Evolutionary conservation across 2,888 invertebrate genomes (phyloP), one percentile per base, ranked within the genome.

Genomic region (Eudemis profundana): DNA sequence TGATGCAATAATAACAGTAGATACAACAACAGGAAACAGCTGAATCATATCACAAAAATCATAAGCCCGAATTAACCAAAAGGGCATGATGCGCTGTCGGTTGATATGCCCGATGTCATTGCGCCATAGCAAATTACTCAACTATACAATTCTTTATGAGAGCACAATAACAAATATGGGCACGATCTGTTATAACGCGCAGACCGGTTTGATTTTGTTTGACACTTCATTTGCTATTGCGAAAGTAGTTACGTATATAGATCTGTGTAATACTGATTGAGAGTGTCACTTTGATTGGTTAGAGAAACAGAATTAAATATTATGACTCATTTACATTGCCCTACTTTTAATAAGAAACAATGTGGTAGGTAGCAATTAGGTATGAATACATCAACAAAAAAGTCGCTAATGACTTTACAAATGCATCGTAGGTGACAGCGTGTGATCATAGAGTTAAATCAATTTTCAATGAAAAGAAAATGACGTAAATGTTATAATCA

Each of bases 111-210:
- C 70, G 66, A 76, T 75, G 71, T 67, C 68, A 71, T 83, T 83
- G 76, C 81, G 69, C 70, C 75, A 79, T 68, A 67, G 51, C 61
- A 62, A 49, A 69, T 70, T 69, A 65, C 69, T 56, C 59, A 70
- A 66, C 53, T 63, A 33, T 66, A 65, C 61, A 54, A 47, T 56
- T 64, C 71, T 71, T 74, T 72, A 72, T 72, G 68, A 72, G 64
- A 70, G 64, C 67, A 69, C 69, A 69, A 64, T 68, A 69, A 79
- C 82, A 75, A 79, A 86, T 85, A 86, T 81, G 84, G 87, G 68
- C 77, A 78, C 78, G 76, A 81, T 84, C 80, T 84, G 79, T 84
- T 78, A 79, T 72, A 77, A 76, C 78, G 73, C 66, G 72, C 68
- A 70, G 71, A 78, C 76, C 69, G 71, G 78, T 79, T 78, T 77